Evolutionary conservation across 2,888 invertebrate species (phyloP).

Genomic region (Parnassius smintheus): DNA sequence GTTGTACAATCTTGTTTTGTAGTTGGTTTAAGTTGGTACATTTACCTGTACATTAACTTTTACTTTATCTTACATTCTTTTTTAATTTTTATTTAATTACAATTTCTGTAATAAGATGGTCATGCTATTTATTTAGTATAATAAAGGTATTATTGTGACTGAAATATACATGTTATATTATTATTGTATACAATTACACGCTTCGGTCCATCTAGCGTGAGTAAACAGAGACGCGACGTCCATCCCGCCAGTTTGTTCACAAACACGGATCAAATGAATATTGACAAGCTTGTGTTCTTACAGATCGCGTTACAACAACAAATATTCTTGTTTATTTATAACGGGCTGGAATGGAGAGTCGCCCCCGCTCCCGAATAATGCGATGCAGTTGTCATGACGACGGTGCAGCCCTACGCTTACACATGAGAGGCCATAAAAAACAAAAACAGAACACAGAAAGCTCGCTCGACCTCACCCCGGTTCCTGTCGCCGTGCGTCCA

Average conservation of each 20-base stretch:
- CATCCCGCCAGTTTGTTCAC: conserved; percentile 72
- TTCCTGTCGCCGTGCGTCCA: conserved; percentile 77
- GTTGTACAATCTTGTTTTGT: too few species aligned
- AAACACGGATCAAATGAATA: conserved; percentile 77
- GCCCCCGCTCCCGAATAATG: conserved; percentile 55
- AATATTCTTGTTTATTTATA: conserved; percentile 64
- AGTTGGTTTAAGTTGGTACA: too few species aligned
- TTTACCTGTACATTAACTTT: too few species aligned
- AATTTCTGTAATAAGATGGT: too few species aligned
- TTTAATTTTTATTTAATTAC: too few species aligned
- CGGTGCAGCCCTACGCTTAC: conserved; percentile 68
- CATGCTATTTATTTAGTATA: background rate
- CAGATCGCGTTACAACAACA: conserved; percentile 74
- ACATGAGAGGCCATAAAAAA: conserved; percentile 74
- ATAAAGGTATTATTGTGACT: background rate
- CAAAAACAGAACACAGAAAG: conserved; percentile 67
- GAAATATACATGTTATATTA: conserved; percentile 23
- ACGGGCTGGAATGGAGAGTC: conserved; percentile 40
- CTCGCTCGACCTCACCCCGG: conserved; percentile 73
- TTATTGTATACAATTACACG: conserved; percentile 63
- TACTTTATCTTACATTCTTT: too few species aligned
- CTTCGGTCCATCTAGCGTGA: conserved; percentile 47
- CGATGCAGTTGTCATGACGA: conserved; percentile 74
- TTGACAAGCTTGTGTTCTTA: conserved; percentile 69
- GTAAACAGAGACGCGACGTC: conserved; percentile 67